These are phyloP conservation scores for Trypoxylus dichotomus DNA, from an alignment of 1,140 invertebrate species.

Conservation along the genomic window DNA sequence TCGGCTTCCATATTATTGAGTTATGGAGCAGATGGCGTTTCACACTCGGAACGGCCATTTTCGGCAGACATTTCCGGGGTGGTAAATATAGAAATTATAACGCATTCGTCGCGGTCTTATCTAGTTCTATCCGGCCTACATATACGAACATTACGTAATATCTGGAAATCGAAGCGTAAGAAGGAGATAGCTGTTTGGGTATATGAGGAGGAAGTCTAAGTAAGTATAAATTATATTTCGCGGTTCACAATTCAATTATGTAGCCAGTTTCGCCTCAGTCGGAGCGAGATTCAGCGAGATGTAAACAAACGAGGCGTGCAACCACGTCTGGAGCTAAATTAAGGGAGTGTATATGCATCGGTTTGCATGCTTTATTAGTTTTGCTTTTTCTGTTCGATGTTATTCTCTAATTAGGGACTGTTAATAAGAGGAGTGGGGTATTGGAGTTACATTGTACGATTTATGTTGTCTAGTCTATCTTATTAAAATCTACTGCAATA, in stretches of 20 bases:
- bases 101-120: not conserved
- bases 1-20: not conserved
- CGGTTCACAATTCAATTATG: constrained; percentile 9
- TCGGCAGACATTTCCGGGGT: not conserved
- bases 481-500: too few species aligned
- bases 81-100: constrained; percentile 29
- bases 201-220: not conserved
- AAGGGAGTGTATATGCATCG: too few species aligned
- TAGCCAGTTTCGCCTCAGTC: not conserved
- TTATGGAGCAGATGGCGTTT: constrained; percentile 23
- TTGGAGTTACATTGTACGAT: too few species aligned
- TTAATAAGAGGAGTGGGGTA: too few species aligned
- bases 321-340: too few species aligned
- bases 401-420: too few species aligned
- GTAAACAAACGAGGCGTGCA: not conserved
- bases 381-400: too few species aligned
- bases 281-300: not conserved
- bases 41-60: constrained; percentile 3
- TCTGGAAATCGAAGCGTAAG: not conserved
- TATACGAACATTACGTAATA: not conserved
- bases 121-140: not conserved
- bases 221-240: constrained; percentile 4
- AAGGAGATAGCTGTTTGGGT: not conserved
- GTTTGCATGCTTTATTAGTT: too few species aligned
- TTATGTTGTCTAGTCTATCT: too few species aligned